Evolutionary conservation across 2,797 vertebrate genomes (phyloP), one percentile per base, ranked within the genome.

Genomic region (Pangasius mekongensis): DNA sequence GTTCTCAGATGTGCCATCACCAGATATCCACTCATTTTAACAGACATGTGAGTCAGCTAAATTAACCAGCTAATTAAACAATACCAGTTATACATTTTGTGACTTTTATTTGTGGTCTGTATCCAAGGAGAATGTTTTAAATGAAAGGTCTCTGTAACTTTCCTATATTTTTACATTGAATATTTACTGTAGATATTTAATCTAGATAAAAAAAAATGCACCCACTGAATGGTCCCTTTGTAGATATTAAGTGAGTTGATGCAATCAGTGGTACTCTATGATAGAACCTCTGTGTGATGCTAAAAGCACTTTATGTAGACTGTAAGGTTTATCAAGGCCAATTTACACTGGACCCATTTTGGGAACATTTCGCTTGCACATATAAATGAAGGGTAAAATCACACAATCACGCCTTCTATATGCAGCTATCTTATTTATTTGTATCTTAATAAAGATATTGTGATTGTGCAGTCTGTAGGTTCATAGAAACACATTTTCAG

Each of bases 41-140:
- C 92, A 91, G 93, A 90, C 93, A 85, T 85, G 89, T 91, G 60
- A 91, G 90, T 90, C 93, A 92, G 92, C 92, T 91, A 89, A 90
- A 78, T 90, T 83, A 93, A 93, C 92, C 93, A 94, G 94, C 90
- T 62, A 90, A 94, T 93, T 93, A 94, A 93, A 92, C 91, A 92
- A 89, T 49, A 64, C 87, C 93, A 94, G 93, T 94, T 93, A 94
- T 90, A 87, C 84, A 69, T 49, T 13, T 81, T 36, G 33, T 4
- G 54, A 60, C 56, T 82, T 77, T 56, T 43, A 82, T 93, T 91
- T 91, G 81, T 86, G 91, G 90, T 80, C 81, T 74, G 85, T 92
- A 88, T 91, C 91, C 22, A 52, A 77, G 89, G 91, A 93, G 93
- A 93, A 89, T 91, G 91, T 90, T 92, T 92, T 90, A 77, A 85